Percentiles rank a stretch among this genome's conserved stretches.
These are phyloP conservation scores for Hypocryptadius cinnamomeus DNA, from an alignment of 2,113 vertebrate species.

Conservation along the genomic window DNA sequence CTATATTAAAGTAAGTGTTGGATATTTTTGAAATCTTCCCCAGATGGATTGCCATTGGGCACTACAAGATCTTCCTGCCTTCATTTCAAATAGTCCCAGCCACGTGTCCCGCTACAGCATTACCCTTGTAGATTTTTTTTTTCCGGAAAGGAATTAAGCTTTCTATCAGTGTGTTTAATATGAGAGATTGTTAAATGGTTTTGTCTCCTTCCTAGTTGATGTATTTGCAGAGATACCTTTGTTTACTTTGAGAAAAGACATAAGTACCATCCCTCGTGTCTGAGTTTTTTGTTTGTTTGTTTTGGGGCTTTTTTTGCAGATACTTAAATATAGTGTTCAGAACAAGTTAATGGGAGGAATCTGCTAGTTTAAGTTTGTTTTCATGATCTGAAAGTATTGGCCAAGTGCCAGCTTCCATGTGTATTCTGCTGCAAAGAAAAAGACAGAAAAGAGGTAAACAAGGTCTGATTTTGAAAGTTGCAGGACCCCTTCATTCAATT, in stretches of 20 bases:
- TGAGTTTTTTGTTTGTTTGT: neutral
- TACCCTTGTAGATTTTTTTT: neutral
- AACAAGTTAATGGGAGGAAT: neutral
- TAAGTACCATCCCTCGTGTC: neutral
- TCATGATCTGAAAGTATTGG: neutral
- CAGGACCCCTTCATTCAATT: neutral
- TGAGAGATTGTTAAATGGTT: neutral
- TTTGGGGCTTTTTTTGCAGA: neutral
- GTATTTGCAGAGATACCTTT: neutral
- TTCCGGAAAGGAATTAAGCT: neutral
- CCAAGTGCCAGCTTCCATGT: neutral
- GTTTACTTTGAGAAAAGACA: neutral
- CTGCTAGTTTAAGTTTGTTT: neutral
- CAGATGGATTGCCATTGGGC: conserved; percentile 18
- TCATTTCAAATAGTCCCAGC: neutral
- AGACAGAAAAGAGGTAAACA: neutral
- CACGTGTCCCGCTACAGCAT: neutral
- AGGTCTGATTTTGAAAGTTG: neutral
- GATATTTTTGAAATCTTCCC: conserved; percentile 36
- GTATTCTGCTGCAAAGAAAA: neutral
- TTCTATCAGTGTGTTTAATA: neutral
- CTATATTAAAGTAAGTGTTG: conserved; percentile 29
- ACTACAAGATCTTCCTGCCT: neutral
- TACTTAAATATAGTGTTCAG: neutral
- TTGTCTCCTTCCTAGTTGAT: neutral